Evolutionary conservation across 2,888 invertebrate species (phyloP).

Genomic region (Zele albiditarsus): DNA sequence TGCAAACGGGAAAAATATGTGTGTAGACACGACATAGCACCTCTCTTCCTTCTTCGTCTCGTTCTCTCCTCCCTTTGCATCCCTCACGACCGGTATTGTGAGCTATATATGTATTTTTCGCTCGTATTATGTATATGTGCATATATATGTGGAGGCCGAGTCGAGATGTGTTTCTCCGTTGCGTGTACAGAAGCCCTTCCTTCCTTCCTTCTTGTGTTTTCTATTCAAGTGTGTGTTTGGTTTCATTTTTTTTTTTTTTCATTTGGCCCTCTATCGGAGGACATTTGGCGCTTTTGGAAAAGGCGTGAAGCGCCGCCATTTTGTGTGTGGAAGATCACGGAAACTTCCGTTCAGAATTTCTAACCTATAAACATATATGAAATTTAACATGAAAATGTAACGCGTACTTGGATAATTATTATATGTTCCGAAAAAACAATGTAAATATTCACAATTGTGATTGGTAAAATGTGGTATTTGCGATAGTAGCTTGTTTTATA

Average conservation of each 20-base stretch:
- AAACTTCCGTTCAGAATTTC: no score
- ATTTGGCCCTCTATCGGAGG: constrained; percentile 40
- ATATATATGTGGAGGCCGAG: not conserved
- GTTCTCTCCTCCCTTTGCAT: constrained; percentile 43
- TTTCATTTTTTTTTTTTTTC: not conserved
- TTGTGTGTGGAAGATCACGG: no score
- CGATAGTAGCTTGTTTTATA: no score
- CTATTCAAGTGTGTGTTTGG: not conserved
- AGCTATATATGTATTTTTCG: constrained; percentile 32
- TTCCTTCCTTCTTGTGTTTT: not conserved
- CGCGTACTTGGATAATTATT: no score
- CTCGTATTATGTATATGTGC: not conserved
- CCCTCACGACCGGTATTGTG: constrained; percentile 44
- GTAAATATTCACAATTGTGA: no score
- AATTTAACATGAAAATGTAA: no score
- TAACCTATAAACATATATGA: no score
- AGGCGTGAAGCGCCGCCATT: not conserved
- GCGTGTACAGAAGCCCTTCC: constrained; percentile 18
- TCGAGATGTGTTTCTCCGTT: not conserved
- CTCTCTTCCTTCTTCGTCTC: constrained; percentile 38
- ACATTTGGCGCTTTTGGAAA: constrained; percentile 39
- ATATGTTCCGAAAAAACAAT: no score
- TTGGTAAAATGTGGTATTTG: no score
- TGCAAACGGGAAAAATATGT: constrained; percentile 45
- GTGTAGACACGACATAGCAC: constrained; percentile 29